These are phyloP conservation scores for Aurelia sp. DNA, from an alignment of 30 jellyfish, hydroid and myxozoan species.

Conservation along the genomic window DNA sequence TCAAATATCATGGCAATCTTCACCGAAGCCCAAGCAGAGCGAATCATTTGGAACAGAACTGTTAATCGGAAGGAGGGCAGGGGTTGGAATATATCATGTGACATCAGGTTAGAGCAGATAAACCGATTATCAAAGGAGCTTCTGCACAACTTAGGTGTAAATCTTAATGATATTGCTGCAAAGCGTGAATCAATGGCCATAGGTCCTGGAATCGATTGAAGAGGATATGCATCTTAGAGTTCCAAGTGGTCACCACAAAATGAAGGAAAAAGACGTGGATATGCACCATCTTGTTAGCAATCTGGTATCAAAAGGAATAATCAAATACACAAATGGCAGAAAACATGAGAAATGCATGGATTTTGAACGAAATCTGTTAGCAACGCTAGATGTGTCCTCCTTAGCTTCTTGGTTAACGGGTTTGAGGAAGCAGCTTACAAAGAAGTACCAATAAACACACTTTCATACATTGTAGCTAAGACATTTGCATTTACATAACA, in stretches of 20 bases:
- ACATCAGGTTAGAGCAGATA: slow-evolving; percentile 7
- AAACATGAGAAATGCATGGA: neutral
- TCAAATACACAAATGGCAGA: slow-evolving; percentile 6
- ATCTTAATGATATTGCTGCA: slow-evolving; percentile 19
- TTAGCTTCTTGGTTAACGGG: neutral
- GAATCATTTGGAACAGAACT: slow-evolving; percentile 19
- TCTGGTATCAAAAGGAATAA: neutral
- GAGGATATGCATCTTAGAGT: neutral
- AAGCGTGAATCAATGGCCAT: slow-evolving; percentile 13
- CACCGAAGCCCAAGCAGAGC: slow-evolving; percentile 1
- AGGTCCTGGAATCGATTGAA: neutral
- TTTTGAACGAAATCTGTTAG: neutral
- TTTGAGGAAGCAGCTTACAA: neutral
- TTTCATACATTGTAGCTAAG: too few relatives aligned
- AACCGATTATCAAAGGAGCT: slow-evolving; percentile 19
- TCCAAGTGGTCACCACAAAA: slow-evolving; percentile 29
- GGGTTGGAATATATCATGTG: slow-evolving; percentile 28
- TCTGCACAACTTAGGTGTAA: slow-evolving; percentile 1
- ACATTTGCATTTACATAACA: too few relatives aligned
- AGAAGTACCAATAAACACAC: neutral
- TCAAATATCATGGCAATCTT: neutral
- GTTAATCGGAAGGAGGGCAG: slow-evolving; percentile 21
- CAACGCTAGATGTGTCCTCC: neutral
- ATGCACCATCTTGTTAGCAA: neutral
- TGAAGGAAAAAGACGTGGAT: slow-evolving; percentile 12